These are phyloP conservation scores for Palythoa caribaeorum DNA, from an alignment of 92 coral and sea anemone genomes.

Conservation along the genomic window DNA sequence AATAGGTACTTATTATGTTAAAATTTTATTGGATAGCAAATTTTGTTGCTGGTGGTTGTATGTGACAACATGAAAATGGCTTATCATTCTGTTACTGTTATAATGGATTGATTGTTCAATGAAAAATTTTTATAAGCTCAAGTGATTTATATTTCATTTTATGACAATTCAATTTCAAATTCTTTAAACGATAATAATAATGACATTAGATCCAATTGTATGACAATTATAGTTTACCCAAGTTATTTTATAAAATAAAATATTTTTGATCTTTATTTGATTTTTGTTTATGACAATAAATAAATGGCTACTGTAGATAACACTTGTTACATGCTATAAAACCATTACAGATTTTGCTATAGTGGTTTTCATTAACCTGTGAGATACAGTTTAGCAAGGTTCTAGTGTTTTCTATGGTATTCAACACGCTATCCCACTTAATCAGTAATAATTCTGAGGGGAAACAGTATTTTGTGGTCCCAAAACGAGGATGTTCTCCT, in stretches of 20 bases:
- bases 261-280: conserved; percentile 8
- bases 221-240: conserved; percentile 14
- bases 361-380: conserved; percentile 15
- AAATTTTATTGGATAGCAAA: conserved; percentile 12
- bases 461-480: conserved; percentile 16
- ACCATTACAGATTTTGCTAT: conserved; percentile 14
- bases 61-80: conserved; percentile 16
- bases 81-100: conserved; percentile 13
- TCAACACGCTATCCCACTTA: conserved; percentile 16
- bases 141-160: conserved; percentile 11
- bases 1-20: conserved; percentile 12
- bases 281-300: conserved; percentile 11
- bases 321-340: conserved; percentile 14
- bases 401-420: conserved; percentile 14
- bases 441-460: conserved; percentile 15
- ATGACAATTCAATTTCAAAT: conserved; percentile 12
- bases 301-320: conserved; percentile 14
- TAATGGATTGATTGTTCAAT: conserved; percentile 13
- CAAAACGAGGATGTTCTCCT: conserved; percentile 16
- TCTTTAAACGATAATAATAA: conserved; percentile 11
- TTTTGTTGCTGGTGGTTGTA: conserved; percentile 16
- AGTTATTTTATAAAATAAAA: conserved; percentile 9
- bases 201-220: conserved; percentile 14
- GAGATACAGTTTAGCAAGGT: conserved; percentile 16
- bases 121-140: conserved; percentile 12